Conservation (phyloP, 2,888 invertebrate genomes). For the Ashinkailepas kermadecensis region DNA sequence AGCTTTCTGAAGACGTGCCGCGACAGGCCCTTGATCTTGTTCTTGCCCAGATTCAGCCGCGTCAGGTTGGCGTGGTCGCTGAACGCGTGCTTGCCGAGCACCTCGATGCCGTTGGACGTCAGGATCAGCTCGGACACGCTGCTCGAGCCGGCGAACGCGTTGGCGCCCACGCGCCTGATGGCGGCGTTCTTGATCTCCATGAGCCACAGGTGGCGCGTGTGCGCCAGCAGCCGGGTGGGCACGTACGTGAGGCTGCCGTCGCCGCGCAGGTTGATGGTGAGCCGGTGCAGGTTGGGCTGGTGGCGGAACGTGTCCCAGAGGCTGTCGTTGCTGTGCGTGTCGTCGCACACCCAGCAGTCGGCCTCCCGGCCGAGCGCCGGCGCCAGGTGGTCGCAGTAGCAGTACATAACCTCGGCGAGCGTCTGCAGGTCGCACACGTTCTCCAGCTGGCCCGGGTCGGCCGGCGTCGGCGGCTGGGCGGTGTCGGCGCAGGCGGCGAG, state of each 20-base stretch:
- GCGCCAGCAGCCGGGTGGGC: slow-evolving; percentile 18
- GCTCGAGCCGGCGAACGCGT: slow-evolving; percentile 65
- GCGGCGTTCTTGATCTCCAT: slow-evolving; percentile 59
- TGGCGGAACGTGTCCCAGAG: slow-evolving; percentile 32
- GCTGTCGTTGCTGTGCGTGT: slow-evolving; percentile 28
- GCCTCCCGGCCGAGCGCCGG: slow-evolving; percentile 29
- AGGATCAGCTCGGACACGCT: slow-evolving; percentile 59
- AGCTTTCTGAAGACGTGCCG: slow-evolving; percentile 63
- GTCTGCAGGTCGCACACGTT: background rate
- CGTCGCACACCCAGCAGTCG: slow-evolving; percentile 34
- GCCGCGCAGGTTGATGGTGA: slow-evolving; percentile 32
- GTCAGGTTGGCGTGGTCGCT: slow-evolving; percentile 62
- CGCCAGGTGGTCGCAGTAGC: slow-evolving; percentile 10
- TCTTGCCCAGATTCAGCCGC: slow-evolving; percentile 63
- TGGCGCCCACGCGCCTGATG: slow-evolving; percentile 59
- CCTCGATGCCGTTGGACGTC: slow-evolving; percentile 59
- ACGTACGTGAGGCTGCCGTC: slow-evolving; percentile 32
- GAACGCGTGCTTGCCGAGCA: slow-evolving; percentile 60
- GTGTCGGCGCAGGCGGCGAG: background rate
- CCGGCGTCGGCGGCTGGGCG: background rate
- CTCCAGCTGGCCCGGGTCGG: background rate
- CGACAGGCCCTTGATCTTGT: slow-evolving; percentile 64
- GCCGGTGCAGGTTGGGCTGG: slow-evolving; percentile 30
- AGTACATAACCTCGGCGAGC: background rate
- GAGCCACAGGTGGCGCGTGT: background rate